These are phyloP conservation scores for Danio aesculapii DNA, from an alignment of 2,797 vertebrate genomes.

Conservation along the genomic window DNA sequence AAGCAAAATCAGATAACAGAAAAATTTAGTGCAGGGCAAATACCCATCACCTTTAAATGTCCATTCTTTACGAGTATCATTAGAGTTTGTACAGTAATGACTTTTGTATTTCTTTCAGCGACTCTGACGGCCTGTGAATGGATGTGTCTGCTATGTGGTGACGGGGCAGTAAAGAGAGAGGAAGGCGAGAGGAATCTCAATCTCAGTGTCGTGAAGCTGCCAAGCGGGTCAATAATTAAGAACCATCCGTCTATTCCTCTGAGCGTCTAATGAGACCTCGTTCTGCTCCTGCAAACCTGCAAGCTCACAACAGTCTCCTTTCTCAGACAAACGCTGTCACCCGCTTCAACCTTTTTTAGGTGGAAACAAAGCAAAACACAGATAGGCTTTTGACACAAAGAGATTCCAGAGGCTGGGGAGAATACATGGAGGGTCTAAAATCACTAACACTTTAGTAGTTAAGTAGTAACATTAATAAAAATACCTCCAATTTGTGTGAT, in stretches of 20 bases:
- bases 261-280: slow-evolving; percentile 50
- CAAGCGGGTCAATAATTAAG: slow-evolving; percentile 62
- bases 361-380: not conserved
- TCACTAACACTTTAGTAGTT: not conserved
- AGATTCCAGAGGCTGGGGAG: not conserved
- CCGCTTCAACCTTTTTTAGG: slow-evolving; percentile 8
- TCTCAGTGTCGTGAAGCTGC: slow-evolving; percentile 39
- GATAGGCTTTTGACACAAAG: not conserved
- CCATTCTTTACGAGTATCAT: not conserved
- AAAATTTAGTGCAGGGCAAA: not conserved
- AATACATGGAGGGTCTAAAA: too few species aligned
- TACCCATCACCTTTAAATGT: slow-evolving; percentile 5
- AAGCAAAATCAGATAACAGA: too few species aligned
- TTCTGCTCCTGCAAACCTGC: slow-evolving; percentile 23
- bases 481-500: not conserved
- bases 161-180: slow-evolving; percentile 24
- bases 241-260: slow-evolving; percentile 38
- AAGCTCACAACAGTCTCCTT: slow-evolving; percentile 35
- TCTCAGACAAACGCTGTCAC: slow-evolving; percentile 25
- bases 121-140: slow-evolving; percentile 55
- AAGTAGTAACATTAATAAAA: not conserved
- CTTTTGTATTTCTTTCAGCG: slow-evolving; percentile 35
- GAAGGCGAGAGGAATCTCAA: slow-evolving; percentile 29
- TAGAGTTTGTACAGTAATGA: slow-evolving; percentile 31
- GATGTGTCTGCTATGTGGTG: slow-evolving; percentile 46